Base-by-base conservation (phyloP, 2,888 invertebrate genomes). In the Dermolepida albohirtum region DNA sequence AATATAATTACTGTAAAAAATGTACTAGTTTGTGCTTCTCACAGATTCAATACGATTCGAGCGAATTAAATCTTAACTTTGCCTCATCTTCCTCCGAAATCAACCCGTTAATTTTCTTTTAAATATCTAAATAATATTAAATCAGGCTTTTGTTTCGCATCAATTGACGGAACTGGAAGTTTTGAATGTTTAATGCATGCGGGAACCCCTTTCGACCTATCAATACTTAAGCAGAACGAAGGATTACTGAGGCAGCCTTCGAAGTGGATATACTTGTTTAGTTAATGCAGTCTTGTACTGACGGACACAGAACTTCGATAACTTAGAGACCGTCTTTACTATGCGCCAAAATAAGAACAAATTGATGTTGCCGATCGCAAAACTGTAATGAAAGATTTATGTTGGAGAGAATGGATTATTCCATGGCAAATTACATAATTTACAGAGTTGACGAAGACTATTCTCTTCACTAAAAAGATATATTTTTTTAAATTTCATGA, bases 241-340 rank as follows among this genome's bases (percentile, higher is more conserved):
- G 78, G 79, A 79, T 79, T 79, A 78, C 74, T 75, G 76, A 67
- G 77, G 77, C 76, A 73, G 74, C 73, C 75, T 74, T 76, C 77
- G 78, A 78, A 79, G 79, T 79, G 79, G 78, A 79, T 79, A 79
- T 79, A 75, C 79, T 79, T 80, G 79, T 79, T 78, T 77, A 77
- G 77, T 78, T 79, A 79, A 79, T 79, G 79, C 78, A 78, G 78
- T 71, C 74, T 72, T 73, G 71, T 72, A 71, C 72, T 71, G 69
- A 68, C 73, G 71, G 72, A 77, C 78, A 78, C 70, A 73, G 76
- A 79, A 79, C 77, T 79, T 79, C 79, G 78, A 79, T 79, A 79
- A 79, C 76, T 79, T 79, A 75, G 74, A 74, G 74, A 75, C 75
- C 72, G 70, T 74, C 74, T 74, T 74, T 72, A 66, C 62, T 59